A percentile compares a stretch with the other conserved stretches of the same genome.
These are phyloP conservation scores for Cotesia congregata DNA, from an alignment of 2,888 invertebrate genomes.

Conservation along the genomic window DNA sequence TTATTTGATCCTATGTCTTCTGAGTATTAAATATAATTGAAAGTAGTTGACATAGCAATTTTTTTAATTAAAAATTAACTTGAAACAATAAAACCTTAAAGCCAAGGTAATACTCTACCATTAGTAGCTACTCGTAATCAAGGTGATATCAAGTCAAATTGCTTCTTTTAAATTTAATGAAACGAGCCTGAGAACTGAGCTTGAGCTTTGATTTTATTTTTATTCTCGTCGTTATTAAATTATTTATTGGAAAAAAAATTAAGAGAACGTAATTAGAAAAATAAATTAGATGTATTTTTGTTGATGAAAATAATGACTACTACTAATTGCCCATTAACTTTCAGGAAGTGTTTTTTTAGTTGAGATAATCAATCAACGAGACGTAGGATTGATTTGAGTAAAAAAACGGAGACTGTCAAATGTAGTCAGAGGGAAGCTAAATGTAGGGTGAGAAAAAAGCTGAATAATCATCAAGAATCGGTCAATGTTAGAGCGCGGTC, in stretches of 20 bases:
- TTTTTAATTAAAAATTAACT: background rate
- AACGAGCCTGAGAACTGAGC: background rate
- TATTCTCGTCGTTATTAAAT: too few species aligned
- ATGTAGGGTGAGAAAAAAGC: slow-evolving; percentile 32
- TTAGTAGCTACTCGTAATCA: background rate
- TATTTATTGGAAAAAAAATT: background rate
- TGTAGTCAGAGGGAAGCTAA: background rate
- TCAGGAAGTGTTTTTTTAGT: slow-evolving; percentile 30
- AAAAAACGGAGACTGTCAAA: slow-evolving; percentile 21
- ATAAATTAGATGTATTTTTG: background rate
- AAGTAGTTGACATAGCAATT: background rate
- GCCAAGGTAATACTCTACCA: background rate
- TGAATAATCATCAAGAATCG: slow-evolving; percentile 48
- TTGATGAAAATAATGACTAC: background rate
- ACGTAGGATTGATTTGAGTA: slow-evolving; percentile 1
- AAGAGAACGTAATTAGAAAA: background rate
- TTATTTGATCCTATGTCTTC: too few species aligned
- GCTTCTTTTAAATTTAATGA: background rate
- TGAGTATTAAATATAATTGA: background rate
- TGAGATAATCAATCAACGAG: slow-evolving; percentile 21
- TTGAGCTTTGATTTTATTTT: background rate
- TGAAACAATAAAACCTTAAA: background rate
- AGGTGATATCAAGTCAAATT: background rate
- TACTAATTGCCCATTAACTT: background rate
- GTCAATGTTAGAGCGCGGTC: slow-evolving; percentile 46